These are phyloP conservation scores for Hippocampus mohnikei DNA, from an alignment of 2,113 vertebrate species.

Conservation along the genomic window DNA sequence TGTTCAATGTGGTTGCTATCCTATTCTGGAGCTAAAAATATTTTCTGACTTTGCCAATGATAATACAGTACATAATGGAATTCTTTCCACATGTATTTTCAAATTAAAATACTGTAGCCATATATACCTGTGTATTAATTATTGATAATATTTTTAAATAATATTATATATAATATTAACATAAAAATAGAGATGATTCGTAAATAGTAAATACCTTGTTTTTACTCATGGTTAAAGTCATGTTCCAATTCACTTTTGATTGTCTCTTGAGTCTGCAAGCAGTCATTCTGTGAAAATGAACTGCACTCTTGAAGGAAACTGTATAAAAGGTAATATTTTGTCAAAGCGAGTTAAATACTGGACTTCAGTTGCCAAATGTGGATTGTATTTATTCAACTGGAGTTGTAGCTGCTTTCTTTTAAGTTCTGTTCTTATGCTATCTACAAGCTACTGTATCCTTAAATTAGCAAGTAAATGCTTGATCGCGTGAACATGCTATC, in stretches of 20 bases:
- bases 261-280: not conserved
- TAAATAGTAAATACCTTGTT: no score
- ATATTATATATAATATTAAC: no score
- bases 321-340: slow-evolving; percentile 62
- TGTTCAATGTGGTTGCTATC: no score
- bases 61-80: no score
- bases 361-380: not conserved
- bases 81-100: no score
- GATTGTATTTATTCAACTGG: not conserved
- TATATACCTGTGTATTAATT: no score
- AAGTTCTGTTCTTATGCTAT: not conserved
- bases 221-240: no score
- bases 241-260: not conserved
- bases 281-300: slow-evolving; percentile 51
- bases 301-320: slow-evolving; percentile 62
- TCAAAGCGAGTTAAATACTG: not conserved
- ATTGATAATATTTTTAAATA: no score
- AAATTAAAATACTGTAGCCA: no score
- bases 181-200: no score
- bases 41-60: no score
- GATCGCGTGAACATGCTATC: not conserved
- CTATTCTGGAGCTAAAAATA: no score
- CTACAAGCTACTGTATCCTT: not conserved
- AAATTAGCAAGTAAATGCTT: not conserved
- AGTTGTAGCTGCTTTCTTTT: not conserved